Percentiles rank a stretch among this genome's conserved stretches.
These are phyloP conservation scores for Brachionus manjavacas DNA, from an alignment of 1,140 invertebrate species.

Conservation along the genomic window DNA sequence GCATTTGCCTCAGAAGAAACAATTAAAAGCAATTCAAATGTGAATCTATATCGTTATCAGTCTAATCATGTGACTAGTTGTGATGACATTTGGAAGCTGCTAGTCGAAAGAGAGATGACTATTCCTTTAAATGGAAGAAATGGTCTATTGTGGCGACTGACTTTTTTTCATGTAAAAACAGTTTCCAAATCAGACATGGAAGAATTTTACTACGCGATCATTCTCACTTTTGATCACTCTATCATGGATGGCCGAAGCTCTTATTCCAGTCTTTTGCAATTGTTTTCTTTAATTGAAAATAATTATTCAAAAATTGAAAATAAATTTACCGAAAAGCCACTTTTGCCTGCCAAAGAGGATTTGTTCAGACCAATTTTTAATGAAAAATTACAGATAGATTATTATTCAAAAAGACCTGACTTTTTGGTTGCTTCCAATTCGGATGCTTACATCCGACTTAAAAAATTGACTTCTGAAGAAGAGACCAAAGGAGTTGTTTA, in stretches of 20 bases:
- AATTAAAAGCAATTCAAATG: background rate
- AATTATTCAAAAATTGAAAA: background rate
- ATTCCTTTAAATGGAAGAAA: background rate
- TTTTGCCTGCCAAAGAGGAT: conserved; percentile 22
- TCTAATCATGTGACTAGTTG: background rate
- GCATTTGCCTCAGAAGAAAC: background rate
- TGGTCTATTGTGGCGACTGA: conserved; percentile 28
- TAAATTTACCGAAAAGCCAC: background rate
- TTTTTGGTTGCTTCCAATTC: background rate
- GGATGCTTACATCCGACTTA: background rate
- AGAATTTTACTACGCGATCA: background rate
- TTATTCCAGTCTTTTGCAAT: background rate
- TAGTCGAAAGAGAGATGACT: conserved; percentile 10
- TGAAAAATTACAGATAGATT: background rate
- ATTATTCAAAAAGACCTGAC: background rate
- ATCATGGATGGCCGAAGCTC: conserved; percentile 34
- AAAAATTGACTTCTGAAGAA: conserved; percentile 3
- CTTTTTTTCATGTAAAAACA: conserved; percentile 32
- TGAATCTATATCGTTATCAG: background rate
- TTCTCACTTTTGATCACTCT: conserved; percentile 26
- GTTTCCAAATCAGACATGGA: background rate
- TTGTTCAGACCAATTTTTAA: background rate
- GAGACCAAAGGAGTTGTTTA: background rate
- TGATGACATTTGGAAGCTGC: conserved; percentile 34
- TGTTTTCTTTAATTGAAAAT: conserved; percentile 34